A percentile compares a stretch with the other conserved stretches of the same genome.
These are phyloP conservation scores for Enteromius trimaculatus DNA, from an alignment of 2,797 vertebrate species.

Conservation along the genomic window DNA sequence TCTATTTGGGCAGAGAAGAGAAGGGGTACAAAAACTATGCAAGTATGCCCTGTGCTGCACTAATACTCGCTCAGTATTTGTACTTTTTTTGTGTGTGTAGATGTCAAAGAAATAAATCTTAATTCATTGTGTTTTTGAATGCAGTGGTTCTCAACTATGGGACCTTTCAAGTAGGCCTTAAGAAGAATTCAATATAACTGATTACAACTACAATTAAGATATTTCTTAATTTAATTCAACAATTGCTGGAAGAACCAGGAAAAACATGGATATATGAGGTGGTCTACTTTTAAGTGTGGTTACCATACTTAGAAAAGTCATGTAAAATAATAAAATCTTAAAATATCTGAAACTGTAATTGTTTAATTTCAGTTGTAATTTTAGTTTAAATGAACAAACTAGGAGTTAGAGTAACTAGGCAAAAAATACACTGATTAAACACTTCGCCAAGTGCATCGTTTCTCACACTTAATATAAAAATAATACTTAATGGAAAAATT, in stretches of 20 bases:
- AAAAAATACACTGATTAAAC: background rate
- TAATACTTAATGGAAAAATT: background rate
- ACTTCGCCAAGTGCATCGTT: background rate
- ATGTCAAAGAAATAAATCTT: background rate
- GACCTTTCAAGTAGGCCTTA: background rate
- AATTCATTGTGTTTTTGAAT: background rate
- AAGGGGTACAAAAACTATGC: background rate
- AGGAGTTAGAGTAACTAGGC: no score
- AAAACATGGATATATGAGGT: background rate
- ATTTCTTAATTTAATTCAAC: background rate
- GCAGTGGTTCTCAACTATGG: background rate
- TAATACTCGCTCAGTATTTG: background rate
- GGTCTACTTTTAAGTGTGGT: no score
- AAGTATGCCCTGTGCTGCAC: background rate
- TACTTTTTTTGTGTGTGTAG: background rate
- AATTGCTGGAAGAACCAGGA: background rate
- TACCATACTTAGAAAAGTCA: background rate
- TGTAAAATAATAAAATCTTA: background rate
- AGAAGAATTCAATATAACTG: background rate
- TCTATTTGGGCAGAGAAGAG: conserved; percentile 69
- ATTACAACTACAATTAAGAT: background rate
- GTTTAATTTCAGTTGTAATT: background rate
- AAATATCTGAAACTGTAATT: background rate
- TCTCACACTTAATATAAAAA: background rate
- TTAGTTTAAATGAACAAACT: background rate